phyloP scores from a whole-genome alignment of 1,140 invertebrate genomes.

The Harpegnathos saltator region DNA sequence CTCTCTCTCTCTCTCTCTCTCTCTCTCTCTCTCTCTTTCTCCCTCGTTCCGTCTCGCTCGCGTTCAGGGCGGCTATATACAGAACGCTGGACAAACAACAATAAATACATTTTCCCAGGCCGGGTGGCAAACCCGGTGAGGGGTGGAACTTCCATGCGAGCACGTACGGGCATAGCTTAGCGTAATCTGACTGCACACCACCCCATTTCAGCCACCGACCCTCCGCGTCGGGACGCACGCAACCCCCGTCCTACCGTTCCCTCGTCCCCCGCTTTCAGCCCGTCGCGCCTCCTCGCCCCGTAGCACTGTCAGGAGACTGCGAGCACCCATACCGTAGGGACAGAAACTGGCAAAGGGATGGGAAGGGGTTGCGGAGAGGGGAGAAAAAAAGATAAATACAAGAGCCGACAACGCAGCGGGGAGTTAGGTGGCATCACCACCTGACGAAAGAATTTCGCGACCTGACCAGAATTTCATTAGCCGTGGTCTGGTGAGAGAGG shows the following conservation, averaged over 20 bases:
- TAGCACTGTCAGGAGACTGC: constrained; percentile 74
- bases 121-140: constrained; percentile 70
- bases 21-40: no score
- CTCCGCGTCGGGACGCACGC: constrained; percentile 71
- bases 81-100: constrained; percentile 85
- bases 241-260: constrained; percentile 43
- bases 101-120: constrained; percentile 86
- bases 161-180: constrained; percentile 86
- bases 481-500: constrained; percentile 66
- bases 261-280: constrained; percentile 23
- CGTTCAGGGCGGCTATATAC: constrained; percentile 68
- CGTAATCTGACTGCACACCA: constrained; percentile 86
- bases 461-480: constrained; percentile 85
- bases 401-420: constrained; percentile 51
- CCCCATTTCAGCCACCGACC: constrained; percentile 80
- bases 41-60: constrained; percentile 40
- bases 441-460: constrained; percentile 84
- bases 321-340: constrained; percentile 66
- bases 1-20: no score
- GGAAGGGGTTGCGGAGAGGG: constrained; percentile 7
- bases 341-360: constrained; percentile 54
- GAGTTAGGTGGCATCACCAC: constrained; percentile 78
- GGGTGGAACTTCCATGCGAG: constrained; percentile 83
- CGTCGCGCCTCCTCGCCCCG: constrained; percentile 11
- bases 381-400: constrained; percentile 56